Evolutionary conservation across 2,888 invertebrate genomes (phyloP).

Genomic region (Rotaria sp.): DNA sequence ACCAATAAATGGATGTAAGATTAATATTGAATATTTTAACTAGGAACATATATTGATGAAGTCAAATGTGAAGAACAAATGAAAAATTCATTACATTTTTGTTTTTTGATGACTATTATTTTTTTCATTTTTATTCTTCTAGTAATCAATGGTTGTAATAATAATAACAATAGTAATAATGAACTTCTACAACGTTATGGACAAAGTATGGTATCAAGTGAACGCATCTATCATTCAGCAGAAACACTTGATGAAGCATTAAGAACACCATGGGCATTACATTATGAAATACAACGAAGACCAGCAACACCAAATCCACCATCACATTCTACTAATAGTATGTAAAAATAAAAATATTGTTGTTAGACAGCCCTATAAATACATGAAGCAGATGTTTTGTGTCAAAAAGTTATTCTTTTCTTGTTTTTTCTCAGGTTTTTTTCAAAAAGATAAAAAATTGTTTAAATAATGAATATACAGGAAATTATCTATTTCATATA

Average conservation of each 20-base stretch:
- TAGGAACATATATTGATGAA: neutral
- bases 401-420: neutral
- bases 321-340: neutral
- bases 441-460: neutral
- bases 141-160: neutral
- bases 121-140: neutral
- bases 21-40: neutral
- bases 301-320: neutral
- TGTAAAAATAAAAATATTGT: neutral
- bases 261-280: conserved; percentile 16
- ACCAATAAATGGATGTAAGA: neutral
- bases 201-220: conserved; percentile 20
- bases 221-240: neutral
- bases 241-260: conserved; percentile 9
- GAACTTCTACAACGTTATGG: neutral
- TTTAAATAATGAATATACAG: neutral
- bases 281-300: conserved; percentile 4
- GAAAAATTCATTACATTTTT: neutral
- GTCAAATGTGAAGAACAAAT: neutral
- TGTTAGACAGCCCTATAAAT: neutral
- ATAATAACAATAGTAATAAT: neutral
- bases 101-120: neutral
- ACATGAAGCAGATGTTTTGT: neutral
- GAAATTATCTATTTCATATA: neutral
- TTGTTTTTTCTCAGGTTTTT: too few relatives aligned